These are phyloP conservation scores for Mycteria americana DNA, from an alignment of 2,797 vertebrate genomes.

Conservation along the genomic window DNA sequence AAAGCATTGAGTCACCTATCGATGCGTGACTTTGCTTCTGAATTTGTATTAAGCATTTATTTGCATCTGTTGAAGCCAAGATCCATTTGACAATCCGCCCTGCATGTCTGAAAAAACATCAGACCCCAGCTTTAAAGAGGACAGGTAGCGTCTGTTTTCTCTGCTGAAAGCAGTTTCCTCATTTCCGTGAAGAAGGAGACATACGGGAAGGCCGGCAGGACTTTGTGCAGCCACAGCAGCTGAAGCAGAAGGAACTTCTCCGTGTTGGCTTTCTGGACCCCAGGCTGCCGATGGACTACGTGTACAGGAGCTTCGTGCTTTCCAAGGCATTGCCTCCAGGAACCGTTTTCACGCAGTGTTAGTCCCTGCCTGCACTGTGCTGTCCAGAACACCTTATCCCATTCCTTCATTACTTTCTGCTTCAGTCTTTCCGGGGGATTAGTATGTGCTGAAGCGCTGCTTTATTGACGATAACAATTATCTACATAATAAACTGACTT, in stretches of 20 bases:
- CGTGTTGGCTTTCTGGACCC: background rate
- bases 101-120: background rate
- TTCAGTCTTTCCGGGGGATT: background rate
- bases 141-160: accelerated
- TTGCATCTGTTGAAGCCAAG: background rate
- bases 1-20: background rate
- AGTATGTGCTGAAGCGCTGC: background rate
- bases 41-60: background rate
- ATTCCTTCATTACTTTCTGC: background rate
- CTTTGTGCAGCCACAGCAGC: background rate
- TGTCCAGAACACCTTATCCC: background rate
- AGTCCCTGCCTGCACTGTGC: background rate
- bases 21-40: background rate
- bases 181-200: background rate
- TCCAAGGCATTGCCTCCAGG: background rate
- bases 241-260: background rate
- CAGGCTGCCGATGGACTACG: background rate
- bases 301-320: background rate
- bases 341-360: background rate
- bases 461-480: background rate
- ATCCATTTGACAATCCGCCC: background rate
- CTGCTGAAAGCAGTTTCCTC: background rate
- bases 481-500: background rate
- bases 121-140: background rate
- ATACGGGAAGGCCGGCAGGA: background rate